Base-by-base conservation (phyloP, 2,797 vertebrate species). In the Triplophysa bombifrons region DNA sequence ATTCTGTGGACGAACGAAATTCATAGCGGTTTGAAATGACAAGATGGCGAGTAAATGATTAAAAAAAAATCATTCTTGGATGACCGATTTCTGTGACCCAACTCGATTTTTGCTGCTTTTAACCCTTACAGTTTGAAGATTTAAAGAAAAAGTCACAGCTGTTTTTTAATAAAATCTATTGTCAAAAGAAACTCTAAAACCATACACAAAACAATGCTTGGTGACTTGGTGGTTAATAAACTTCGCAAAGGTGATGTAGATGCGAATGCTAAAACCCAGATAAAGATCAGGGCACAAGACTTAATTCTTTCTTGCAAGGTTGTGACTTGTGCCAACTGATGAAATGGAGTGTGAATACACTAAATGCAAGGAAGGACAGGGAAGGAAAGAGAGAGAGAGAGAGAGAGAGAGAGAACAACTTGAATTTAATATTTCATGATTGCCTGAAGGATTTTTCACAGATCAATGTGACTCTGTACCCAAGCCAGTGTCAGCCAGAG, bases 391-490 rank as follows among this genome's bases (percentile, higher is more conserved):
- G 61, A 70, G 55, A 69, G 90, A 91, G 91, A 69, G 90, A 91
- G 91, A 48, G 44, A 48, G 25, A 72, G n/a, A 56, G 16, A 72
- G 61, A 70, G 55, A 69, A 93, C 92, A 94, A 94, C 95, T 96
- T 92, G 94, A 93, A 92, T 96, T 96, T 95, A 96, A 96, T 96
- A 96, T 95, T 96, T 96, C 94, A 96, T 95, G 94, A 95, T 95
- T 92, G 94, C 94, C 95, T 94, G 93, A 93, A 93, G 94, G 83
- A 95, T 90, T 95, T 94, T 86, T 94, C 93, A 91, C 94, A 96
- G 95, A 96, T 96, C 95, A 96, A 96, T 96, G 94, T 91, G 94
- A 94, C 94, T 94, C 84, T 94, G 94, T 93, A 94, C 94, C 86
- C 89, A 91, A 93, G 95, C 94, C 93, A 94, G 94, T 93, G 92